These are phyloP conservation scores for Phocides pigmalion DNA, from an alignment of 1,140 invertebrate genomes.

Conservation along the genomic window DNA sequence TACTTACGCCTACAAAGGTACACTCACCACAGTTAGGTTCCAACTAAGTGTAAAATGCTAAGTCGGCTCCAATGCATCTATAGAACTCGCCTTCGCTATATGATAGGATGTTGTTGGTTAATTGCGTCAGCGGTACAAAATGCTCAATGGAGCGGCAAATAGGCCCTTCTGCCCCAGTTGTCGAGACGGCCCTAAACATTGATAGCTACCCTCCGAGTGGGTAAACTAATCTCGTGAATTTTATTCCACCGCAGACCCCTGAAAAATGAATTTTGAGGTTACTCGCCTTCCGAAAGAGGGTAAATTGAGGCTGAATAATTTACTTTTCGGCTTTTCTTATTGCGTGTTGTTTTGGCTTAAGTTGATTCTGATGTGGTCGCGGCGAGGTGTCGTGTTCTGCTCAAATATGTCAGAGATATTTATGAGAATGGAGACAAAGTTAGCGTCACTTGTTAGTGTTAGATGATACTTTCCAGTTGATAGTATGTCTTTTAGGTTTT, in stretches of 20 bases:
- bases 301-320: slow-evolving; percentile 71
- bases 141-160: slow-evolving; percentile 71
- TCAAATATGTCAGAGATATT: slow-evolving; percentile 7
- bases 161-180: slow-evolving; percentile 72
- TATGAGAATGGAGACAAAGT: slow-evolving; percentile 16
- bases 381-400: slow-evolving; percentile 10
- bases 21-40: background rate
- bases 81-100: background rate
- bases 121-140: slow-evolving; percentile 65
- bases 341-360: slow-evolving; percentile 41
- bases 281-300: slow-evolving; percentile 51
- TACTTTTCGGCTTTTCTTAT: slow-evolving; percentile 52
- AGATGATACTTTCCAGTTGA: no score
- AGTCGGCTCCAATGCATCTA: slow-evolving; percentile 13
- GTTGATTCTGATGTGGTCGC: slow-evolving; percentile 30
- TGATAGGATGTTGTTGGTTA: slow-evolving; percentile 41
- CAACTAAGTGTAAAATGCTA: slow-evolving; percentile 3
- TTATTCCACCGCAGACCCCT: slow-evolving; percentile 53
- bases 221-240: slow-evolving; percentile 65
- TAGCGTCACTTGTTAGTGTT: background rate
- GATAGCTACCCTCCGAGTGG: slow-evolving; percentile 46
- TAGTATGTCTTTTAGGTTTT: no score
- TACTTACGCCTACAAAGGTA: background rate
- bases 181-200: slow-evolving; percentile 54
- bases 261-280: slow-evolving; percentile 73